Conservation (phyloP, 1,140 invertebrate species). For the Euura lappo region DNA sequence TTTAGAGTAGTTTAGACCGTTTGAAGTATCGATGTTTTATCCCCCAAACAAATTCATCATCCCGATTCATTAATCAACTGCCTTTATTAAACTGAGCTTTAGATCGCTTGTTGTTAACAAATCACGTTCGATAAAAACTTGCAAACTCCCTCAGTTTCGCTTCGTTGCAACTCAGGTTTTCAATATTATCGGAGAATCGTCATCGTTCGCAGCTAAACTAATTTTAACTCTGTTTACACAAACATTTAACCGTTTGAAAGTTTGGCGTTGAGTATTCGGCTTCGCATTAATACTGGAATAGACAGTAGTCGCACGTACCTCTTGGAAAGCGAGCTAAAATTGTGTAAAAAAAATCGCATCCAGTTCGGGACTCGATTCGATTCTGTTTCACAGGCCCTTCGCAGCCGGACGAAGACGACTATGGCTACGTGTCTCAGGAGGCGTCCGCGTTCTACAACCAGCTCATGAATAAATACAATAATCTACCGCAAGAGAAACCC, state of each 20-base stretch:
- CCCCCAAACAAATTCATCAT: background rate
- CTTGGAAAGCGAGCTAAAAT: no score
- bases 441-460: slow-evolving; percentile 81
- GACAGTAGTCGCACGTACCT: no score
- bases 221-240: no score
- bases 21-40: background rate
- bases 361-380: no score
- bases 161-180: background rate
- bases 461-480: slow-evolving; percentile 83
- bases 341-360: no score
- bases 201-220: background rate
- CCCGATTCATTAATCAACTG: background rate
- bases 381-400: slow-evolving; percentile 60
- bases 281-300: no score
- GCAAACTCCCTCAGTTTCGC: background rate
- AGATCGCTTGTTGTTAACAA: background rate
- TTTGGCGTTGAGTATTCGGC: no score
- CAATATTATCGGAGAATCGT: background rate
- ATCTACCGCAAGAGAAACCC: slow-evolving; percentile 68
- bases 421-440: slow-evolving; percentile 85
- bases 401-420: slow-evolving; percentile 90
- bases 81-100: background rate
- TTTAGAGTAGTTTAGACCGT: slow-evolving; percentile 26
- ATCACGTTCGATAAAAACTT: background rate
- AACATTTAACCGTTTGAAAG: no score